Percentiles rank a stretch among this genome's conserved stretches.
phyloP scores from a whole-genome alignment of 2,113 vertebrate species.

The Neolamprologus tretocephalus region DNA sequence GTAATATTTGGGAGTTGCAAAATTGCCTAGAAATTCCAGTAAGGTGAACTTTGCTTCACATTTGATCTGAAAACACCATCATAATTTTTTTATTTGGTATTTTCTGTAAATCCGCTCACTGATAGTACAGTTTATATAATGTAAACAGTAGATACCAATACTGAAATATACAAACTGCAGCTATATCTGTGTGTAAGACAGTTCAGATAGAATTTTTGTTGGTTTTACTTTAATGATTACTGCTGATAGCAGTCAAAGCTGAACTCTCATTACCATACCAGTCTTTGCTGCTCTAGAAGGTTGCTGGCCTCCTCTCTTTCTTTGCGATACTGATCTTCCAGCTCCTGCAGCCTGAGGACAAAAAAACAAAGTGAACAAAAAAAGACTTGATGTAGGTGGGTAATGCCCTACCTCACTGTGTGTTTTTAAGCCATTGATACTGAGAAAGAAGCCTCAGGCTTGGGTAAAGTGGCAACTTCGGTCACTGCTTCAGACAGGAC shows the following conservation, averaged over 20 bases:
- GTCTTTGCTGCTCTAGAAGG: constrained; percentile 92
- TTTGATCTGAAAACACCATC: not conserved
- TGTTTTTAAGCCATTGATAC: not conserved
- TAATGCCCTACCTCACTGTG: not conserved
- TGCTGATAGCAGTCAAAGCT: not conserved
- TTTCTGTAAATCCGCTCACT: not conserved
- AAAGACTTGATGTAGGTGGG: not conserved
- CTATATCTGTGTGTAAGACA: not conserved
- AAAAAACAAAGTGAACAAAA: not conserved
- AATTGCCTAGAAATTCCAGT: not conserved
- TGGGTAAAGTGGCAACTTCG: not conserved
- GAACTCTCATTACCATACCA: constrained; percentile 67
- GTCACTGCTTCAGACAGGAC: not conserved
- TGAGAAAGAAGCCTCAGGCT: not conserved
- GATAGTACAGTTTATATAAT: not conserved
- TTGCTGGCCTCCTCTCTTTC: constrained; percentile 94
- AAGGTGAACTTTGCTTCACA: not conserved
- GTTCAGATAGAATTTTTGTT: not conserved
- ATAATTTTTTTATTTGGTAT: not conserved
- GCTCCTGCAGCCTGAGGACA: constrained; percentile 83
- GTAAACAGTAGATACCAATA: not conserved
- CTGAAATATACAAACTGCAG: not conserved
- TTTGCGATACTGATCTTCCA: constrained; percentile 92
- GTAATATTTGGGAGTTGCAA: not conserved
- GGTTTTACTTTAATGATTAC: not conserved